Percentiles rank a stretch among this genome's conserved stretches.
phyloP scores from a whole-genome alignment of 2,113 vertebrate species.

The Rana temporaria region DNA sequence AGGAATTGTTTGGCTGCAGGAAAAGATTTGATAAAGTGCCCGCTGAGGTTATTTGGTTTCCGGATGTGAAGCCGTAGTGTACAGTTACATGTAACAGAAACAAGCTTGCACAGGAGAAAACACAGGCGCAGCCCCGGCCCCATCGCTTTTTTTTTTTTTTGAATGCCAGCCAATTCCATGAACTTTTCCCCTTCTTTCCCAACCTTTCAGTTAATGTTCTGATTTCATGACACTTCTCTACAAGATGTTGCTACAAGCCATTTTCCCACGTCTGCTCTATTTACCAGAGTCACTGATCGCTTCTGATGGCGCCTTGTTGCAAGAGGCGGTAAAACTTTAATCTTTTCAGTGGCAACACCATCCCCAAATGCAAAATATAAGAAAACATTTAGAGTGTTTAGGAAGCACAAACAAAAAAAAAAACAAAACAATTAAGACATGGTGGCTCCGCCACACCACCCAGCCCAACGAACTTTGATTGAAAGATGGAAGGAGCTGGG shows the following conservation, averaged over 20 bases:
- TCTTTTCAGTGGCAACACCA: no score
- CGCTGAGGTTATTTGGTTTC: constrained; percentile 22
- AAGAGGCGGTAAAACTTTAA: not conserved
- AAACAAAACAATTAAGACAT: no score
- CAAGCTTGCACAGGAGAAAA: constrained; percentile 24
- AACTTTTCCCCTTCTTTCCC: constrained; percentile 25
- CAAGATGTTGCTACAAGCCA: not conserved
- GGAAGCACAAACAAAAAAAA: no score
- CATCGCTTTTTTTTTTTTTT: constrained; percentile 31
- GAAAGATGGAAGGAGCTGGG: no score
- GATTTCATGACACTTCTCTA: not conserved
- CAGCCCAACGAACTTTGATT: no score
- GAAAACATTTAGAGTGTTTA: no score
- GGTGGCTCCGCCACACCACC: no score
- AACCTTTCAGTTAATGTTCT: constrained; percentile 1
- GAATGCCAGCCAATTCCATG: constrained; percentile 18
- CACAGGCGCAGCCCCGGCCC: constrained; percentile 8
- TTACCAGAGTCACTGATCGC: no score
- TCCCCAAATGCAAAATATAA: no score
- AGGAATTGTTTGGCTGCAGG: constrained; percentile 1
- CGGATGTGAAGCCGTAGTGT: constrained; percentile 22
- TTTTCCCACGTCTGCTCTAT: no score
- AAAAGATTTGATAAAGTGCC: constrained; percentile 23
- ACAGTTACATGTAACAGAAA: constrained; percentile 23
- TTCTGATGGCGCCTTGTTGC: no score